phyloP scores from a whole-genome alignment of 2,113 vertebrate species.

The Ochotona curzoniae region DNA sequence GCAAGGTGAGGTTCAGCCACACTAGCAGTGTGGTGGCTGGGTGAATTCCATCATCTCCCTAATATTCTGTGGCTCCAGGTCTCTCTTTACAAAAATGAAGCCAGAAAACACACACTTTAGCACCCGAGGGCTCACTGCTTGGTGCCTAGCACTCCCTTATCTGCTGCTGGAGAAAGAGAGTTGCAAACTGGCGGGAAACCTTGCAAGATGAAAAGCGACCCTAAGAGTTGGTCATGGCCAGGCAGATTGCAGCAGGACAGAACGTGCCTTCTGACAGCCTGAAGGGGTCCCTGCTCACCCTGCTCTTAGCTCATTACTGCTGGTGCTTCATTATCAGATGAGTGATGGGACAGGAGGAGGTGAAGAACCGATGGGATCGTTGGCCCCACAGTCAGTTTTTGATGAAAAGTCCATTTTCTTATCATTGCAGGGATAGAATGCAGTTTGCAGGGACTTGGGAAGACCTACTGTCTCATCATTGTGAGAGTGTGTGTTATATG shows the following conservation, averaged over 20 bases:
- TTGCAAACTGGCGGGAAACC: neutral
- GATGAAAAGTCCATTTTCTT: slow-evolving; percentile 35
- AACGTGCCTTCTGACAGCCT: neutral
- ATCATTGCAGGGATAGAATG: neutral
- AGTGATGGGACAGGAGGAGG: neutral
- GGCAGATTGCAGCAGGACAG: neutral
- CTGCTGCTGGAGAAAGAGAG: neutral
- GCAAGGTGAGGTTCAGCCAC: neutral
- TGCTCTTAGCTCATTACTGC: neutral
- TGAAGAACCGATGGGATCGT: neutral
- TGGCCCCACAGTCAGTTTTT: slow-evolving; percentile 20
- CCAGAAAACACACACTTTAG: neutral
- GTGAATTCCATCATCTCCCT: too few species aligned
- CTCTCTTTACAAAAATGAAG: slow-evolving; percentile 31
- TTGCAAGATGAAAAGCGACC: neutral
- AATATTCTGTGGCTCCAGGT: neutral
- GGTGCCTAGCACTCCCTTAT: neutral
- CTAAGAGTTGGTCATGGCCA: neutral
- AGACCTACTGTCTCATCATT: neutral
- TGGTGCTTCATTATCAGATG: neutral
- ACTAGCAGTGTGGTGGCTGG: neutral
- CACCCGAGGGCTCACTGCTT: too few species aligned
- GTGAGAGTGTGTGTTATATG: neutral
- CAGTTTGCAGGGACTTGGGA: neutral
- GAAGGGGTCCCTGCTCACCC: neutral